Evolutionary conservation across 2,113 vertebrate genomes (phyloP).

Genomic region (Drymodes brunneopygia): DNA sequence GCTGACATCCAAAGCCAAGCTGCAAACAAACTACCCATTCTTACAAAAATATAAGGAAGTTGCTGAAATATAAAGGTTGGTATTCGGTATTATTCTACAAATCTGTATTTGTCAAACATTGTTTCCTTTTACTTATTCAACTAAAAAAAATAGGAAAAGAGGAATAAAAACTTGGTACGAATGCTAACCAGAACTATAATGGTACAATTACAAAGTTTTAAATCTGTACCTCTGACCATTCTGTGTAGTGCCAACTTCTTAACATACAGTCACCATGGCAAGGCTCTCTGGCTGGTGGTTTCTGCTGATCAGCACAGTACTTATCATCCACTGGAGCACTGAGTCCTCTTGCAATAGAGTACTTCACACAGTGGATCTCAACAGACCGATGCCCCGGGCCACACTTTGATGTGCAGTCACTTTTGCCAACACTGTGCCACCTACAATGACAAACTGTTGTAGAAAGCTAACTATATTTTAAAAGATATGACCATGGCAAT

Average conservation of each 20-base stretch:
- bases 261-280: constrained; percentile 88
- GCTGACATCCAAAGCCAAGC: not conserved
- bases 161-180: not conserved
- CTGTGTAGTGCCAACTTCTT: constrained; percentile 89
- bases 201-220: not conserved
- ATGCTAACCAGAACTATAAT: not conserved
- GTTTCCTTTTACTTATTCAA: not conserved
- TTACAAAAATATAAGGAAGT: not conserved
- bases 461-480: constrained; percentile 11
- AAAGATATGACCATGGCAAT: not conserved
- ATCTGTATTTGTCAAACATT: not conserved
- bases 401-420: constrained; percentile 88
- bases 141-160: not conserved
- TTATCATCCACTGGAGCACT: constrained; percentile 77
- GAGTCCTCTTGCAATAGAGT: constrained; percentile 75
- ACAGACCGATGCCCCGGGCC: constrained; percentile 84
- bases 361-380: constrained; percentile 88
- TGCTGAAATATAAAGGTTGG: not conserved
- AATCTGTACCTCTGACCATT: constrained; percentile 89
- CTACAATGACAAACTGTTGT: constrained; percentile 69
- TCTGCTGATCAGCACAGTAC: constrained; percentile 78
- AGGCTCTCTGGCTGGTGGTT: constrained; percentile 82
- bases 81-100: not conserved
- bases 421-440: constrained; percentile 87
- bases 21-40: not conserved